These are phyloP conservation scores for Ictalurus furcatus DNA, from an alignment of 2,113 vertebrate genomes.

Conservation along the genomic window DNA sequence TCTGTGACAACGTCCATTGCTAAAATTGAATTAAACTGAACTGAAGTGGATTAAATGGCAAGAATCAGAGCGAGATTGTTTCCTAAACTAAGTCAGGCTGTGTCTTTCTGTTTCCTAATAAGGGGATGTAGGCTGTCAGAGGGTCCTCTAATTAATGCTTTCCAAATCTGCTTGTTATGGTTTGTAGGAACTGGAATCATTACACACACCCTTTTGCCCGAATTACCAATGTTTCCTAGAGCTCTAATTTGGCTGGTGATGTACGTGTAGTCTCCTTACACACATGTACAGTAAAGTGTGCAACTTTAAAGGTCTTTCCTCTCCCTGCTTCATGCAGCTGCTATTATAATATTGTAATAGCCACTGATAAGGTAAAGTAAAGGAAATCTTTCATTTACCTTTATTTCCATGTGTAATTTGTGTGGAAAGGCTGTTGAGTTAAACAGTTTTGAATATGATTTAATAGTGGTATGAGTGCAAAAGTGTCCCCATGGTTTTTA, in stretches of 20 bases:
- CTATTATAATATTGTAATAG: neutral
- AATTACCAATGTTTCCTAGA: constrained; percentile 19
- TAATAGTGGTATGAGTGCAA: neutral
- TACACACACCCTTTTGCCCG: neutral
- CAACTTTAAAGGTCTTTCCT: neutral
- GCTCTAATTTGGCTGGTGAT: constrained; percentile 30
- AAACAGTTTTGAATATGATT: neutral
- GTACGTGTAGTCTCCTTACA: neutral
- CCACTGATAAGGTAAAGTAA: neutral
- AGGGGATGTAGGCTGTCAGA: constrained; percentile 27
- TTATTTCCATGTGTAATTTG: neutral
- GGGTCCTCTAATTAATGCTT: constrained; percentile 29
- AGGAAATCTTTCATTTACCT: neutral
- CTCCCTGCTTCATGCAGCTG: neutral
- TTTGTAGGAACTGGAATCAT: constrained; percentile 24
- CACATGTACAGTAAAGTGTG: constrained; percentile 5
- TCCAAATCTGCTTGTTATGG: constrained; percentile 32
- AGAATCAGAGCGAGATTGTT: constrained; percentile 33
- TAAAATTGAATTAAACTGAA: neutral
- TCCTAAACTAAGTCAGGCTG: constrained; percentile 45
- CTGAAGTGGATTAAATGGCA: constrained; percentile 1
- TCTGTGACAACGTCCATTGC: neutral
- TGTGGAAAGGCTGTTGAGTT: neutral
- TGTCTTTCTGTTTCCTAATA: constrained; percentile 44
- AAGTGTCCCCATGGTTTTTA: neutral